A percentile compares a stretch with the other conserved stretches of the same genome.
These are phyloP conservation scores for Crypturellus undulatus DNA, from an alignment of 2,113 vertebrate genomes.

Conservation along the genomic window DNA sequence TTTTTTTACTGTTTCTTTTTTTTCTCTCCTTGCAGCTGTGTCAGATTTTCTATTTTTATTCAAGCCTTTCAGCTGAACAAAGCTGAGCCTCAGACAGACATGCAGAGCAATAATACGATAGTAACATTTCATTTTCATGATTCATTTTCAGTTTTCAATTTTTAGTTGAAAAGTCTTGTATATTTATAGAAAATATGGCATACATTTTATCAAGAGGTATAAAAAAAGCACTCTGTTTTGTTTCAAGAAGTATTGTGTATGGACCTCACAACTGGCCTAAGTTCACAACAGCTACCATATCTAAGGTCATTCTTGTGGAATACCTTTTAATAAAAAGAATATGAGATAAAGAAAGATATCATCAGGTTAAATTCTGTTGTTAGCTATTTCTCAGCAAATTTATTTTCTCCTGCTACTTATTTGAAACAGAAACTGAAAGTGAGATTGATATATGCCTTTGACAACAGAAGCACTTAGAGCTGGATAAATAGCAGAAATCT, in stretches of 20 bases:
- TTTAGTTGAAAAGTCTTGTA: constrained; percentile 35
- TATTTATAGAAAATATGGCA: constrained; percentile 54
- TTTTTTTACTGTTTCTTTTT: constrained; percentile 10
- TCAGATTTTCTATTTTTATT: constrained; percentile 58
- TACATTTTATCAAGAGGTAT: not conserved
- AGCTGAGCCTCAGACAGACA: constrained; percentile 53
- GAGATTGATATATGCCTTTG: constrained; percentile 35
- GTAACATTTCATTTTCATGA: constrained; percentile 50
- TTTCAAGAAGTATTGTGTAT: not conserved
- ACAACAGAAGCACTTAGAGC: constrained; percentile 13
- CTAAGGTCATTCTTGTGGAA: constrained; percentile 19
- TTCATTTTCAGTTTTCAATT: constrained; percentile 44
- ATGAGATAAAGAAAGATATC: constrained; percentile 12
- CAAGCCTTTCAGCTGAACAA: constrained; percentile 26
- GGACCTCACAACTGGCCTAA: not conserved
- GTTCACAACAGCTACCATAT: not conserved
- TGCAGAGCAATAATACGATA: constrained; percentile 31
- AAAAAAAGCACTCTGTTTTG: constrained; percentile 28
- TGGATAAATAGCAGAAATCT: constrained; percentile 20
- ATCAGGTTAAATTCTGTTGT: constrained; percentile 1
- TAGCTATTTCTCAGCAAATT: constrained; percentile 9
- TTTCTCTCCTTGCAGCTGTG: constrained; percentile 39
- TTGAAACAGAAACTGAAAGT: constrained; percentile 38
- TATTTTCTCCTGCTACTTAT: constrained; percentile 20
- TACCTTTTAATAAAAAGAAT: not conserved